These are phyloP conservation scores for Podarcis muralis DNA, from an alignment of 2,113 vertebrate species.

Conservation along the genomic window DNA sequence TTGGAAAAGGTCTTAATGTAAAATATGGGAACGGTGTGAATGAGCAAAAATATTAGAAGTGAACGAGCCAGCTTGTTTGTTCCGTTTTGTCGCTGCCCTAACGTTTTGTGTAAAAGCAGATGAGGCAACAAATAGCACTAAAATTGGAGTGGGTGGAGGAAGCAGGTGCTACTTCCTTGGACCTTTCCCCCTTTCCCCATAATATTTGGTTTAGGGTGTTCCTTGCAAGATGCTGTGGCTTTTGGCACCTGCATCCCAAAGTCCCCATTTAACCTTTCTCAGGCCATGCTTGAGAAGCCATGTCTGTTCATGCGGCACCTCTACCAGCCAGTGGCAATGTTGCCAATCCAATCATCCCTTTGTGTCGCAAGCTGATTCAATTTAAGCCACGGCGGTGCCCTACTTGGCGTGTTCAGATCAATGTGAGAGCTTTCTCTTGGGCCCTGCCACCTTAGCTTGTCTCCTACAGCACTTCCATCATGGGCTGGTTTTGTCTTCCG, in stretches of 20 bases:
- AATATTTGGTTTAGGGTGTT: neutral
- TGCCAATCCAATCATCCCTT: neutral
- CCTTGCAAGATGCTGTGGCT: neutral
- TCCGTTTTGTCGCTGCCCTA: neutral
- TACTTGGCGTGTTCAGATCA: constrained; percentile 1
- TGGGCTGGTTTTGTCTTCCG: neutral
- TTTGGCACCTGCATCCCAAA: neutral
- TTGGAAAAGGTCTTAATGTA: neutral
- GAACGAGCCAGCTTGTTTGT: neutral
- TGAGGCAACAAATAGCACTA: neutral
- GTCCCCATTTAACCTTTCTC: constrained; percentile 21
- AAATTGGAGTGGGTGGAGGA: neutral
- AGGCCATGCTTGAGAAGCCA: neutral
- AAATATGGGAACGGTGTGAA: neutral
- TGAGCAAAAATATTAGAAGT: neutral
- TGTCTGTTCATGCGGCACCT: neutral
- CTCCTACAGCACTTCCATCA: neutral
- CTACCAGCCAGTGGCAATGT: neutral
- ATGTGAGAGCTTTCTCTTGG: neutral
- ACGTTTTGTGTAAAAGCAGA: neutral
- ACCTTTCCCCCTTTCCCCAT: neutral
- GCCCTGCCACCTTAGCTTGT: neutral
- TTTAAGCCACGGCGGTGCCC: neutral
- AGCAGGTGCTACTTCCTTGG: neutral
- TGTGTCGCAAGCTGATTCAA: neutral